Percentiles rank a stretch among this genome's conserved stretches.
Evolutionary conservation across 2,113 vertebrate genomes (phyloP).

Genomic region (Elephas maximus): DNA sequence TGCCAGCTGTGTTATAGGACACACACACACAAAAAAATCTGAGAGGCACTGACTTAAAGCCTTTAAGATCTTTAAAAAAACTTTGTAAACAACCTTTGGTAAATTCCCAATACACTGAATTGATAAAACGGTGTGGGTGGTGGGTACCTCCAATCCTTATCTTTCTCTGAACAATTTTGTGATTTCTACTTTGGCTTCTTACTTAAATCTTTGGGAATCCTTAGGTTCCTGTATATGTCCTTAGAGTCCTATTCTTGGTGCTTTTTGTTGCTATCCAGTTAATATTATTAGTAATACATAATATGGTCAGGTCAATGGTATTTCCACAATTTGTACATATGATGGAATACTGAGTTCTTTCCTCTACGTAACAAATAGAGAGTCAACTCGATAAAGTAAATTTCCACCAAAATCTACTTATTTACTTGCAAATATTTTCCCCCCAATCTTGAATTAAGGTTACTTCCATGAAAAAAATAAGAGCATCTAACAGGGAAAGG

Average conservation of each 20-base stretch:
- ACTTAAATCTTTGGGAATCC: background rate
- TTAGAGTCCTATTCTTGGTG: background rate
- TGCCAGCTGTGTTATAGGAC: background rate
- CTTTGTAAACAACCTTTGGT: background rate
- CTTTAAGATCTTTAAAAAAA: background rate
- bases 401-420: background rate
- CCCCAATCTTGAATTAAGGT: constrained; percentile 12
- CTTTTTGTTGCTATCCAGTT: background rate
- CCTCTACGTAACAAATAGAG: background rate
- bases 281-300: background rate
- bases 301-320: background rate
- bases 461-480: constrained; percentile 70
- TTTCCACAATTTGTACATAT: background rate
- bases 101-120: background rate
- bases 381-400: background rate
- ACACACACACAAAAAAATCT: background rate
- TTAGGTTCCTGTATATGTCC: background rate
- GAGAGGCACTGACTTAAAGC: background rate
- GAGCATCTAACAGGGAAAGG: constrained; percentile 65
- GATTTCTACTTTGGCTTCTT: background rate
- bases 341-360: background rate
- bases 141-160: background rate
- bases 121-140: background rate
- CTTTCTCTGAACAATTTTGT: background rate
- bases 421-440: constrained; percentile 73